A percentile compares a stretch with the other conserved stretches of the same genome.
These are phyloP conservation scores for Hylyphantes graminicola DNA, from an alignment of 1,140 invertebrate genomes.

Conservation along the genomic window DNA sequence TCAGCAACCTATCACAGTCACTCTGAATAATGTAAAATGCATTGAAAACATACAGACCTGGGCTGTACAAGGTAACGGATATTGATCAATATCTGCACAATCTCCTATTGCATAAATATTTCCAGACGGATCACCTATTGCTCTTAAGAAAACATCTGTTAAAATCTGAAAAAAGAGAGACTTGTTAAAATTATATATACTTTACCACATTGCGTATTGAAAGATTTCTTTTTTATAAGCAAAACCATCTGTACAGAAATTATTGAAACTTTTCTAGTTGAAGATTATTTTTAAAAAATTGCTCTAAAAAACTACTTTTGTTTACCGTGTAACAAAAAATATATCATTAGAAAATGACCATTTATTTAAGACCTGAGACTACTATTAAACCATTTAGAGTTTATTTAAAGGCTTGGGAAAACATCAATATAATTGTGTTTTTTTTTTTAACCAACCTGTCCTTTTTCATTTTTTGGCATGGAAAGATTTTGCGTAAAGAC, in stretches of 20 bases:
- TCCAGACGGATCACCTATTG: slow-evolving; percentile 62
- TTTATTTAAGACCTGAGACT: background rate
- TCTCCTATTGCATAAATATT: slow-evolving; percentile 67
- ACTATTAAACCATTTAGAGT: slow-evolving; percentile 19
- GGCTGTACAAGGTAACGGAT: slow-evolving; percentile 67
- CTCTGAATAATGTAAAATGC: no score
- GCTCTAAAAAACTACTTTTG: no score
- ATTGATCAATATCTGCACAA: slow-evolving; percentile 65
- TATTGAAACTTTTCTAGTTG: no score
- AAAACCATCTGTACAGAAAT: no score
- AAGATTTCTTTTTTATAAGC: no score
- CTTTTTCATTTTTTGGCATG: slow-evolving; percentile 65
- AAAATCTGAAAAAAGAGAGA: slow-evolving; percentile 63
- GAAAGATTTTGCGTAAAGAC: slow-evolving; percentile 65
- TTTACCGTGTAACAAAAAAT: no score
- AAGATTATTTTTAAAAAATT: no score
- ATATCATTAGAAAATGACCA: background rate
- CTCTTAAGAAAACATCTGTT: slow-evolving; percentile 64
- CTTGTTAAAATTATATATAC: background rate
- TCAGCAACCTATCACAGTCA: no score
- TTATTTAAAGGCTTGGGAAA: background rate
- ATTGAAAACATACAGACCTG: slow-evolving; percentile 62
- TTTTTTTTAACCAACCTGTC: slow-evolving; percentile 64
- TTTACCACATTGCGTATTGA: no score
- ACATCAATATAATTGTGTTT: background rate